Percentiles rank a stretch among this genome's conserved stretches.
phyloP scores from a whole-genome alignment of 2,888 invertebrate genomes.

The Sinopyrophorus schimmeli region DNA sequence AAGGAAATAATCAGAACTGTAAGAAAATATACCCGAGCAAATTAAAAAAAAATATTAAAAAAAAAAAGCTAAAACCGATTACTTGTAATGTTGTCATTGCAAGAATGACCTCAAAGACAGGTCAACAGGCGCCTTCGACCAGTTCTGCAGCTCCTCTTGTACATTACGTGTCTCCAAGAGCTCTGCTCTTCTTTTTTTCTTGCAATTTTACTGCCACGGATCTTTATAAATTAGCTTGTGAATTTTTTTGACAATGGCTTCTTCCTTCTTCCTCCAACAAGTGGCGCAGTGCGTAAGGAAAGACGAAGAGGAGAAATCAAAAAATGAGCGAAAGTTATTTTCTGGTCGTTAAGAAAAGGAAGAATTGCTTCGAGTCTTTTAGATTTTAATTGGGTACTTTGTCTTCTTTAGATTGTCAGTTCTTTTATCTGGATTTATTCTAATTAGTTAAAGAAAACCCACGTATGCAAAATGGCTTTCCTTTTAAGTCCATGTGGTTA shows the following conservation, averaged over 20 bases:
- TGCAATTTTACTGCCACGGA: constrained; percentile 25
- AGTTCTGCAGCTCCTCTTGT: constrained; percentile 22
- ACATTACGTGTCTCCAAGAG: constrained; percentile 13
- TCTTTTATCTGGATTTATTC: constrained; percentile 27
- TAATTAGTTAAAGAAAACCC: constrained; percentile 27
- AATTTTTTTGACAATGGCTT: no score
- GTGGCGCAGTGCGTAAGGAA: neutral
- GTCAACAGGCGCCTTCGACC: constrained; percentile 31
- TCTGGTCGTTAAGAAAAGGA: constrained; percentile 13
- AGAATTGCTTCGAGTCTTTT: constrained; percentile 14
- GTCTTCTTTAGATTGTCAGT: constrained; percentile 31
- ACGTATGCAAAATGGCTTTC: constrained; percentile 27
- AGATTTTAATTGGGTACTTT: constrained; percentile 29
- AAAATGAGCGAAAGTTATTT: constrained; percentile 5
- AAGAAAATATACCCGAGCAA: no score
- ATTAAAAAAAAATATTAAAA: no score
- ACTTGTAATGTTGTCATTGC: no score
- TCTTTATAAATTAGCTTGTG: constrained; percentile 17
- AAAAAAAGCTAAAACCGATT: no score
- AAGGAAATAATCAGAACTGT: no score
- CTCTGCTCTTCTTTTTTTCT: constrained; percentile 21
- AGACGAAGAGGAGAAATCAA: constrained; percentile 2
- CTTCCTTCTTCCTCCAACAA: constrained; percentile 4
- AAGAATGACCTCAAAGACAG: constrained; percentile 21
- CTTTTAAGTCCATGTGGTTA: no score